Conservation (phyloP, 2,888 invertebrate genomes). For the Caenorhabditis imperialis region DNA sequence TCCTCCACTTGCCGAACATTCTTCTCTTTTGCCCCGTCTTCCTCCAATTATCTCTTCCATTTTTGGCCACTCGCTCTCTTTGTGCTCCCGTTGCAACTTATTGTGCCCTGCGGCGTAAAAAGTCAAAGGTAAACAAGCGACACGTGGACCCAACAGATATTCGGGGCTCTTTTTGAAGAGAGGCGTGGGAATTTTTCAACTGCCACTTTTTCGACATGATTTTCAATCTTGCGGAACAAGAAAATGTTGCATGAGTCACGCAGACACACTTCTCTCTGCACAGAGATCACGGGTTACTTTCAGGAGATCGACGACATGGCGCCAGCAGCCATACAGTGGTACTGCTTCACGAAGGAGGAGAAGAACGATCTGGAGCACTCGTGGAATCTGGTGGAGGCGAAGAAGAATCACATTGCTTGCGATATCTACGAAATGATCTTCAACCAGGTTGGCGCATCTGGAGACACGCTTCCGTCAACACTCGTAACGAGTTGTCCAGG, state of each 20-base stretch:
- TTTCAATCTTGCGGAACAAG: conserved; percentile 25
- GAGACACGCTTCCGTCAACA: conserved; percentile 22
- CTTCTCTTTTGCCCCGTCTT: no score
- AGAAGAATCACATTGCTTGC: conserved; percentile 61
- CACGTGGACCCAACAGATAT: conserved; percentile 21
- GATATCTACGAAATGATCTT: conserved; percentile 75
- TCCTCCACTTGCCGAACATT: conserved; percentile 8
- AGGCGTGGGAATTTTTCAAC: conserved; percentile 35
- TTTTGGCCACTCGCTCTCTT: conserved; percentile 4
- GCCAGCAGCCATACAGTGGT: conserved; percentile 61
- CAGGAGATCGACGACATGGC: conserved; percentile 52
- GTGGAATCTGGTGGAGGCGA: conserved; percentile 59
- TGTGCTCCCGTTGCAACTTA: conserved; percentile 11
- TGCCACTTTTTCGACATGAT: conserved; percentile 21
- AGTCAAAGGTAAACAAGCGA: conserved; percentile 44
- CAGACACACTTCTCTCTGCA: conserved; percentile 12
- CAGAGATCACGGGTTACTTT: neutral
- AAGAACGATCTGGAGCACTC: conserved; percentile 62
- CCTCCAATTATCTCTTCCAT: conserved; percentile 24
- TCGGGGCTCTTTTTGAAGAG: conserved; percentile 4
- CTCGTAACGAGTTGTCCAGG: conserved; percentile 8
- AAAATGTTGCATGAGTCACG: conserved; percentile 51
- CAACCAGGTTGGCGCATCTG: conserved; percentile 66
- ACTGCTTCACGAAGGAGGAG: conserved; percentile 63
- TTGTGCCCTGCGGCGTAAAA: conserved; percentile 23